phyloP scores from a whole-genome alignment of 2,113 vertebrate species.

The Capreolus pygargus region DNA sequence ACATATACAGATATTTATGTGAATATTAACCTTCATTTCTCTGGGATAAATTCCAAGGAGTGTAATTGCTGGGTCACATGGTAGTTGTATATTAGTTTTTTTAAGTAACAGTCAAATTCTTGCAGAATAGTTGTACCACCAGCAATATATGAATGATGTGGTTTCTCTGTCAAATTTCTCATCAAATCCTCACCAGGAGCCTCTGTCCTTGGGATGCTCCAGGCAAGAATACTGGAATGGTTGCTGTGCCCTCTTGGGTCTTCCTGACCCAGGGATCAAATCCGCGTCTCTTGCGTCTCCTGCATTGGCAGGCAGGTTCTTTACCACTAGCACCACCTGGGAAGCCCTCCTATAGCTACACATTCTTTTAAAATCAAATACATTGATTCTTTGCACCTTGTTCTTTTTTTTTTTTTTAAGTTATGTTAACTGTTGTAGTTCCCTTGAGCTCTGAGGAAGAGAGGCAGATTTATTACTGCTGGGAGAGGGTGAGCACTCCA shows the following conservation, averaged over 20 bases:
- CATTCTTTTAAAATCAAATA: not conserved
- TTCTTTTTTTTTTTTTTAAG: not conserved
- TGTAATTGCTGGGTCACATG: not conserved
- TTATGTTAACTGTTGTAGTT: not conserved
- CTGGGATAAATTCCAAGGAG: not conserved
- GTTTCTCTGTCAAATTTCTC: not conserved
- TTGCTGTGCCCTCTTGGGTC: not conserved
- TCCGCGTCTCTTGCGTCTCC: fast-evolving
- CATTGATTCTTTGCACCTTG: not conserved
- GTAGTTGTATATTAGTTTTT: not conserved
- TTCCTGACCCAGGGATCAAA: not conserved
- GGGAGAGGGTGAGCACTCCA: not conserved
- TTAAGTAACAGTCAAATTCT: not conserved
- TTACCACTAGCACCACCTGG: not conserved
- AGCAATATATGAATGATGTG: not conserved
- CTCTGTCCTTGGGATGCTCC: not conserved
- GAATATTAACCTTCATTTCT: not conserved
- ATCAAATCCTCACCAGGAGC: not conserved
- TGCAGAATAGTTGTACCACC: not conserved
- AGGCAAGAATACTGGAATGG: not conserved
- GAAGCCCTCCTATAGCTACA: not conserved
- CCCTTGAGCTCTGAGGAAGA: not conserved
- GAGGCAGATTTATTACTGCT: not conserved
- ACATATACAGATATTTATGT: not conserved
- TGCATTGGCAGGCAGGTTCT: not conserved